phyloP scores from a whole-genome alignment of 2,113 vertebrate species.

The Rutilus rutilus region DNA sequence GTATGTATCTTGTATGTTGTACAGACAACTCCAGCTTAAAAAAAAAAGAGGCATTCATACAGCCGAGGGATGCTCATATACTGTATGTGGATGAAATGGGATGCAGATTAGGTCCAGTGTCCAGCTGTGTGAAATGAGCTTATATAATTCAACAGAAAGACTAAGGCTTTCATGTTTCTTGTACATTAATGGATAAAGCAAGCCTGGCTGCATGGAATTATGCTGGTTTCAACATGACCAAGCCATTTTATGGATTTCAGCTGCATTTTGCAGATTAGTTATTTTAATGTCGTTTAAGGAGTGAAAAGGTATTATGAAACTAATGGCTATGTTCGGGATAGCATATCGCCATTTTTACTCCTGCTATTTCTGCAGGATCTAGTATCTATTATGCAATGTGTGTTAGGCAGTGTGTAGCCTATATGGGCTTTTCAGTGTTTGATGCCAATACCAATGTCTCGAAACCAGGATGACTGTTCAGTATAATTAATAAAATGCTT shows the following conservation, averaged over 20 bases:
- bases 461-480: not conserved
- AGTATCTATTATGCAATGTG: constrained; percentile 6
- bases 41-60: constrained; percentile 25
- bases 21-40: constrained; percentile 8
- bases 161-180: constrained; percentile 35
- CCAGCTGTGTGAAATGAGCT: constrained; percentile 24
- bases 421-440: not conserved
- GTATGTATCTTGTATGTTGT: not conserved
- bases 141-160: constrained; percentile 45
- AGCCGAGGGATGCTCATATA: constrained; percentile 25
- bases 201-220: constrained; percentile 14
- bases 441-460: not conserved
- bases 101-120: constrained; percentile 41
- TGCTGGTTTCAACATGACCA: constrained; percentile 27
- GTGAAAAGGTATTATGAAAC: not conserved
- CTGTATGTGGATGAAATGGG: constrained; percentile 33
- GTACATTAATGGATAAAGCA: constrained; percentile 32
- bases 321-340: not conserved
- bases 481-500: not conserved
- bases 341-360: not conserved
- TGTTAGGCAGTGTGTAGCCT: not conserved
- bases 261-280: constrained; percentile 37
- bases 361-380: not conserved
- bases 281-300: constrained; percentile 1
- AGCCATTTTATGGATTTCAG: constrained; percentile 29